Evolutionary conservation across 2,888 invertebrate genomes (phyloP), one percentile per base, ranked within the genome.

Genomic region (Melinopterus prodromus): DNA sequence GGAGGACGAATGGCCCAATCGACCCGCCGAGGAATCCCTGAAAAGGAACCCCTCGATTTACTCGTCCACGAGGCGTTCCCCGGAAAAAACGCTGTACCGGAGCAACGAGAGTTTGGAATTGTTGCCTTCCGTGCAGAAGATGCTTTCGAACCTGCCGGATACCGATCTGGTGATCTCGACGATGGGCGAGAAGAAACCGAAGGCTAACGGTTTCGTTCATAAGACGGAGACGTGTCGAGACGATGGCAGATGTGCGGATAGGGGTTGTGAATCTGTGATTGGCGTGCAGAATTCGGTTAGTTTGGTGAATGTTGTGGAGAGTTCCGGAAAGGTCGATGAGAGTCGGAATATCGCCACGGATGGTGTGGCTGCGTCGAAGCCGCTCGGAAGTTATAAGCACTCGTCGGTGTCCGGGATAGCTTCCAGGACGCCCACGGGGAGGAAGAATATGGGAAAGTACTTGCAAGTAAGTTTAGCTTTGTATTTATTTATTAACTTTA

Each of bases 61-160:
- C 83, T 78, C 79, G 82, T 78, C 76, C 69, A 71, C 38, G 71
- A 79, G 78, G 38, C 74, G 75, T 70, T 78, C 78, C 26, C 78
- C 78, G 6, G 81, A 81, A 37, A 79, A 79, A 35, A 53, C 71
- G 16, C 72, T 78, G 69, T 70, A 86, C 80, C 86, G 85, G 79
- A 88, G 87, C 85, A 87, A 83, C 84, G 88, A 88, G 82, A 87
- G 85, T 76, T 81, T 89, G 81, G 89, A 89, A 69, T 86, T 88
- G 69, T 87, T 89, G 70, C 89, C 90, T n/a, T 91, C 90, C 85
- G 91, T 92, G 70, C 91, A 92, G 82, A 90, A 92, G 82, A 90
- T 92, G 84, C 88, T 92, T 81, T 91, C 91, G 36, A 91, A 92
- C 83, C 88, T 91, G 9, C 91, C 91, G 2, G 90, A 90, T 80